Conservation (phyloP, 2,888 invertebrate genomes). For the Automeris io region DNA sequence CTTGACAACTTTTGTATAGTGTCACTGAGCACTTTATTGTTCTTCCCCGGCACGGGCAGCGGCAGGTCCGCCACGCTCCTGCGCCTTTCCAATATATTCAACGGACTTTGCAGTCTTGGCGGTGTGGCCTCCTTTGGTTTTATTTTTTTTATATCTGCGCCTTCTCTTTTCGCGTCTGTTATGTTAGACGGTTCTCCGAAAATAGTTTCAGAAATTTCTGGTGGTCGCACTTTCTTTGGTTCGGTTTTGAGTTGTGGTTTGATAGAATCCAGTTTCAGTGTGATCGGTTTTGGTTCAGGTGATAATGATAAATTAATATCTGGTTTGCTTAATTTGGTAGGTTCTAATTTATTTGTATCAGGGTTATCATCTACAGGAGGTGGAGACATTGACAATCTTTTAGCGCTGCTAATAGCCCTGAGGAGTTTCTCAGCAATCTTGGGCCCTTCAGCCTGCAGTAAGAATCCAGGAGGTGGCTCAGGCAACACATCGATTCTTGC, state of each 20-base stretch:
- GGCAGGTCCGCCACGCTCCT: slow-evolving; percentile 63
- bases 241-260: slow-evolving; percentile 41
- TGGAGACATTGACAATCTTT: slow-evolving; percentile 67
- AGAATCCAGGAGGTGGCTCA: slow-evolving; percentile 65
- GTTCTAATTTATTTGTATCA: slow-evolving; percentile 48
- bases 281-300: slow-evolving; percentile 29
- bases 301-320: slow-evolving; percentile 36
- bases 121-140: slow-evolving; percentile 50
- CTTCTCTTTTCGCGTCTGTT: slow-evolving; percentile 48
- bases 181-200: slow-evolving; percentile 61
- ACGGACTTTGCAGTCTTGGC: slow-evolving; percentile 54
- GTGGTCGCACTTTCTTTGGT: slow-evolving; percentile 40
- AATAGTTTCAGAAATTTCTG: slow-evolving; percentile 44
- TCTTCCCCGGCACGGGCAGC: slow-evolving; percentile 59
- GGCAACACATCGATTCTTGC: slow-evolving; percentile 68
- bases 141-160: slow-evolving; percentile 48
- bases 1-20: slow-evolving; percentile 79
- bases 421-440: slow-evolving; percentile 80
- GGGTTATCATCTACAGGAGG: slow-evolving; percentile 50
- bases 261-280: slow-evolving; percentile 27
- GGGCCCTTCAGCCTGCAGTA: slow-evolving; percentile 68
- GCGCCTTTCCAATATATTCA: slow-evolving; percentile 55
- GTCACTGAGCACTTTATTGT: slow-evolving; percentile 78
- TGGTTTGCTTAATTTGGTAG: slow-evolving; percentile 30
- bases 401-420: slow-evolving; percentile 77